Evolutionary conservation across 2,888 invertebrate species (phyloP).

Genomic region (Ophion slaviceki): DNA sequence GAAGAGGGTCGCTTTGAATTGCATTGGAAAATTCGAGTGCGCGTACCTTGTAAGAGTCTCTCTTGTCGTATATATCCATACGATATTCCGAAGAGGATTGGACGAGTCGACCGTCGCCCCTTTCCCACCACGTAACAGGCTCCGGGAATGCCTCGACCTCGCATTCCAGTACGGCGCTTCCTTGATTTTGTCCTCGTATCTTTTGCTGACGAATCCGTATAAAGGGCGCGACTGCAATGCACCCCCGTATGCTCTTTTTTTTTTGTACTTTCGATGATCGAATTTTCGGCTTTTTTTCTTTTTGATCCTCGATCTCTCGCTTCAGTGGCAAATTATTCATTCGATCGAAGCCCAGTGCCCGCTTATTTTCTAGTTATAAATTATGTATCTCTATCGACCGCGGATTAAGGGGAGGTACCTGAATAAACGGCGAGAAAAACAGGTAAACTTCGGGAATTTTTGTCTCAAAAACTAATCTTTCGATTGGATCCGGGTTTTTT

Average conservation of each 20-base stretch:
- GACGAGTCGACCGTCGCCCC: conserved; percentile 89
- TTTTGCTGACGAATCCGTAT: conserved; percentile 91
- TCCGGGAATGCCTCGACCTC: conserved; percentile 95
- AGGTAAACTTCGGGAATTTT: too few species aligned
- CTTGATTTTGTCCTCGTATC: conserved; percentile 89
- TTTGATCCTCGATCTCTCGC: background rate
- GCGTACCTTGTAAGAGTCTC: conserved; percentile 84
- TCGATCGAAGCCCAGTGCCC: background rate
- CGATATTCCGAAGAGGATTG: conserved; percentile 88
- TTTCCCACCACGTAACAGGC: conserved; percentile 94
- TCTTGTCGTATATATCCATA: conserved; percentile 85
- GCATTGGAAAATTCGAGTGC: conserved; percentile 37
- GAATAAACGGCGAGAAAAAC: too few species aligned
- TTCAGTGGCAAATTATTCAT: background rate
- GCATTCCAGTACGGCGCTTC: conserved; percentile 90
- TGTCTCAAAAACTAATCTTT: too few species aligned
- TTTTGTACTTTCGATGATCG: background rate
- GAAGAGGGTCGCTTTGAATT: conserved; percentile 37
- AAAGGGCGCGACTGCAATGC: conserved; percentile 91
- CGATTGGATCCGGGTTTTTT: too few species aligned
- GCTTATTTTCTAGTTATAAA: background rate
- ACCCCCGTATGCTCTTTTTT: background rate
- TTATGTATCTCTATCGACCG: background rate
- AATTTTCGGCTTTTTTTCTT: conserved; percentile 6
- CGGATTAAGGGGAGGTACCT: too few species aligned